Percentiles rank a stretch among this genome's conserved stretches.
Evolutionary conservation across 2,113 vertebrate species (phyloP).

Genomic region (Coracopsis vasa): DNA sequence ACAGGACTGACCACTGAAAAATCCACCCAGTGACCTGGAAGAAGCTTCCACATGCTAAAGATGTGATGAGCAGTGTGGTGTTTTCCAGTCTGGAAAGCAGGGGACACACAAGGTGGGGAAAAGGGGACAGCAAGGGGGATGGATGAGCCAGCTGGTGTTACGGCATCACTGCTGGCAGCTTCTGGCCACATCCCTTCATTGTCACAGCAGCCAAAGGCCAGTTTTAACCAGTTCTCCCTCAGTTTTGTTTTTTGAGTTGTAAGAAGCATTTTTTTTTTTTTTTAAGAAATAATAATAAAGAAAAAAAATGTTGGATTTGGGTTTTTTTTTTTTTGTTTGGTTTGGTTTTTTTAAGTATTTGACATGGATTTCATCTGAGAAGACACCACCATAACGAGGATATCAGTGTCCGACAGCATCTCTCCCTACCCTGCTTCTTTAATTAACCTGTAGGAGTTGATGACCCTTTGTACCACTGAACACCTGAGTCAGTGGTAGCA

Average conservation of each 20-base stretch:
- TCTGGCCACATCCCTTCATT: not conserved
- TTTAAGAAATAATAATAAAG: not conserved
- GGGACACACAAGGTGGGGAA: accelerated
- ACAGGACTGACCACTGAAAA: not conserved
- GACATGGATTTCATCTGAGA: not conserved
- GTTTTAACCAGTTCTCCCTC: not conserved
- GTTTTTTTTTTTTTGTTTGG: too few relatives aligned
- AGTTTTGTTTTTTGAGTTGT: not conserved
- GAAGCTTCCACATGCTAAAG: not conserved
- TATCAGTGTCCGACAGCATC: not conserved
- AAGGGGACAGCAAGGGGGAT: not conserved
- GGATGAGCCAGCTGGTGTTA: not conserved
- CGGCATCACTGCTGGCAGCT: not conserved
- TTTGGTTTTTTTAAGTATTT: not conserved
- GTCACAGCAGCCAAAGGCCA: not conserved
- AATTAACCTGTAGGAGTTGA: not conserved
- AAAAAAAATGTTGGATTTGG: not conserved
- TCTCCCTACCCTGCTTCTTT: not conserved
- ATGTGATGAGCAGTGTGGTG: not conserved
- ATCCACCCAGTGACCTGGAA: not conserved
- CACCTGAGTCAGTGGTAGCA: not conserved
- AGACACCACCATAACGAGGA: not conserved
- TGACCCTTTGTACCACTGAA: not conserved
- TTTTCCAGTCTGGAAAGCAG: not conserved
- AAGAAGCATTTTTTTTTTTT: not conserved